Evolutionary conservation across 1,140 invertebrate species (phyloP), one percentile per base, ranked within the genome.

Genomic region (Asobara japonica): DNA sequence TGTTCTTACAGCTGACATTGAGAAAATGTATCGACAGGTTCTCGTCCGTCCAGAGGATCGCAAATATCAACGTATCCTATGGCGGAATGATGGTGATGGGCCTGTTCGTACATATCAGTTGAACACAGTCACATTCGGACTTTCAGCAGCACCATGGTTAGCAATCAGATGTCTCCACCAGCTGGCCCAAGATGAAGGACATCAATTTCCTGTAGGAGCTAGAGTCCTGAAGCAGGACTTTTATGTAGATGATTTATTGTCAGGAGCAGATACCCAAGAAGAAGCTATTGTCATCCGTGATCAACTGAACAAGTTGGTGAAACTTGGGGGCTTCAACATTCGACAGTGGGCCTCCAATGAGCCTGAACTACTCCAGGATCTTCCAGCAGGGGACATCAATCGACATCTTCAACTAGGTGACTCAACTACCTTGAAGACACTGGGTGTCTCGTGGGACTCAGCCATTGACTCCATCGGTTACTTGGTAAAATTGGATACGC

Each of bases 161-260:
- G 66, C 66, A 33, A 69, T 69, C 0, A 29, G 66, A 31, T 69
- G 66, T 36, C 33, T 69, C 36, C 66, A 69, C 13, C 66, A 69
- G 25, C n/a, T 69, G 33, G 66, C 66, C 7, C 29, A 69, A 7
- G 66, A 69, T 60, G 66, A 69, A 69, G 25, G 30, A 33, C 27
- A 33, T 18, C 10, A 60, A 20, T 60, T 16, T 18, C 29, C 45
- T 33, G 8, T 31, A 11, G 66, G 27, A 33, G 45, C 66, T 31
- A 13, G 20, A 20, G 13, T 69, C 3, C 33, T 69, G 33, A 60
- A 36, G 65, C 73, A 70, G 7, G 79, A 84, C n/a, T n/a, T n/a
- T n/a, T n/a, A n/a, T n/a, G n/a, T n/a, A n/a, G n/a, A n/a, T n/a
- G n/a, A n/a, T n/a, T n/a, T n/a, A n/a, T n/a, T n/a, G n/a, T n/a